Base-by-base conservation (phyloP, 2,113 vertebrate species). In the Oostethus manadensis region DNA sequence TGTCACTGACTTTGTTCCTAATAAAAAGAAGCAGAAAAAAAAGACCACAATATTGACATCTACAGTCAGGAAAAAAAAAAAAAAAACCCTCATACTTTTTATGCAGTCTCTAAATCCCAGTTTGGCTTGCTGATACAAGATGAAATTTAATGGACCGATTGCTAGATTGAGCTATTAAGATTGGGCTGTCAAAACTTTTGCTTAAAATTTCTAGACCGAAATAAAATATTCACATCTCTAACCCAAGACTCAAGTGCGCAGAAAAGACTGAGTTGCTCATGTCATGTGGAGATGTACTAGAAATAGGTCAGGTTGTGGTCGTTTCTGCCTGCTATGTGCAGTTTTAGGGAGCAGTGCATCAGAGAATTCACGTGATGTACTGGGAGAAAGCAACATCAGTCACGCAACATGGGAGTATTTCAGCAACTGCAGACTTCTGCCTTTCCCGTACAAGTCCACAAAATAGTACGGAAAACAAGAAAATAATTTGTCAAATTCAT, bases 201-300 rank as follows among this genome's bases (percentile, higher is more conserved):
- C 29, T 54, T 57, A 67, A 40, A 16, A 66, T 64, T 17, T 66
- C 47, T 48, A 14, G n/a, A 48, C 47, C 53, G 13, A 51, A 64
- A 81, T 79, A 11, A 79, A 83, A 78, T 54, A 74, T 76, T 10
- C 47, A 82, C 45, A 66, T 73, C 51, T 23, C 65, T 5, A 72
- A 73, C 40, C 64, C 21, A 6, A 62, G 56, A 73, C 26, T 57
- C 49, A 33, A 33, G 29, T 33, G 29, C 8, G 29, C 29, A 33
- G 58, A 51, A 51, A 73, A 59, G 44, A 56, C 16, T 23, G 6
- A 29, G 51, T 66, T 73, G 0, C 45, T 68, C 62, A 63, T 72
- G 60, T 66, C 58, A 72, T 69, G 73, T 59, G 68, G 71, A 56
- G 40, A 65, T 38, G 71, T 26, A 33, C 3, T 49, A 73, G 54